A percentile compares a stretch with the other conserved stretches of the same genome.
Evolutionary conservation across 1,140 invertebrate species (phyloP).

Genomic region (Caerostris extrusa): DNA sequence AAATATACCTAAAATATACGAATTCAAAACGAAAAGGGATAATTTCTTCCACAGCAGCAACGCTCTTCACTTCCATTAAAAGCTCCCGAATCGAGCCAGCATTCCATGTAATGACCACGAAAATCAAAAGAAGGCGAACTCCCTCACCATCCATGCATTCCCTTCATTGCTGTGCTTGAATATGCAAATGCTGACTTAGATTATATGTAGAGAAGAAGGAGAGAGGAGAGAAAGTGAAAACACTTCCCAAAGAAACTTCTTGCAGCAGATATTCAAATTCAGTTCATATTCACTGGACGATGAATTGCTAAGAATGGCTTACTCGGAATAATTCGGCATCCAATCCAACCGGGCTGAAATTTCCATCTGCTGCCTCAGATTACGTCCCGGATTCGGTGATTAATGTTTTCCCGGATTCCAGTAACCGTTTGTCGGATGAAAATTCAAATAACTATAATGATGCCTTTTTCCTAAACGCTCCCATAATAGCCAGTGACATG

Average conservation of each 20-base stretch:
- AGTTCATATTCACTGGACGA: conserved; percentile 23
- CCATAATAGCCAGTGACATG: conserved; percentile 14
- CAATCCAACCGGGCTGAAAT: conserved; percentile 4
- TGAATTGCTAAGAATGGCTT: conserved; percentile 34
- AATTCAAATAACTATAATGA: conserved; percentile 36
- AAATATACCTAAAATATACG: neutral
- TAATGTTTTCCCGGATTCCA: conserved; percentile 19
- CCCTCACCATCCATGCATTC: neutral
- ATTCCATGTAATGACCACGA: neutral
- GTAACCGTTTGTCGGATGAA: neutral
- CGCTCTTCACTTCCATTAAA: neutral
- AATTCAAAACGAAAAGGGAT: neutral
- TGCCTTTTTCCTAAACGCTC: conserved; percentile 25
- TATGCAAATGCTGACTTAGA: neutral
- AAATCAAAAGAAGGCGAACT: neutral
- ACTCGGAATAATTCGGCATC: conserved; percentile 4
- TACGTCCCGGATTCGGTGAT: conserved; percentile 23
- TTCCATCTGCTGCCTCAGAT: conserved; percentile 35
- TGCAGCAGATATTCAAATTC: conserved; percentile 12
- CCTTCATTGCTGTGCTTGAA: neutral
- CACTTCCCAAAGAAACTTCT: neutral
- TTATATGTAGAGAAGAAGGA: neutral
- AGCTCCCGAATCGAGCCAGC: neutral
- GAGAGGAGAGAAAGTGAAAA: neutral
- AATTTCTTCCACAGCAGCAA: neutral